Evolutionary conservation across 2,888 invertebrate genomes (phyloP), one percentile per base, ranked within the genome.

Genomic region (Xanthia togata): DNA sequence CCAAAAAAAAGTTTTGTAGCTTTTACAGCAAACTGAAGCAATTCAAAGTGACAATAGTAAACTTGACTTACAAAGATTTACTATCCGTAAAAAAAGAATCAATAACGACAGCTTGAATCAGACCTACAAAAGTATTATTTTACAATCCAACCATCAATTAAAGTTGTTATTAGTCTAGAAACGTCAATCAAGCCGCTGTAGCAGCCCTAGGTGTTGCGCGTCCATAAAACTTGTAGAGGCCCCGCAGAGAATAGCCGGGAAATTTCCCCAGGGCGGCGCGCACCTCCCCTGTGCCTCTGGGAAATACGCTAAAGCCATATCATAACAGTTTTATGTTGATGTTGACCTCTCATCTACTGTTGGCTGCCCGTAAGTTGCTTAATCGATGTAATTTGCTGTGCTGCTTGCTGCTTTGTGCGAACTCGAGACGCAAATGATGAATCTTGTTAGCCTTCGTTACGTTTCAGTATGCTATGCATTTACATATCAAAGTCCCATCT

Each of bases 281-380:
- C 93, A 91, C 93, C 93, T 92, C 91, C 91, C 91, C 89, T 84
- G 92, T 90, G 93, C 94, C 94, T 89, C 90, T 93, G 96, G 96
- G 96, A 96, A 96, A 96, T 96, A 95, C 96, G 94, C 94, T 94
- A 93, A 95, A 95, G 96, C 94, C 96, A 96, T 96, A 96, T 96
- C 95, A 96, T 96, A 96, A 96, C 96, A 96, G 95, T 95, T 96
- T 96, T 96, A 96, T 96, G 96, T 95, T 95, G 95, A 95, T 96
- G 94, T 93, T 95, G 96, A 96, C 95, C 96, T 95, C 95, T 93
- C 93, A 91, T 92, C 91, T 90, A 87, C 85, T 74, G 77, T 75
- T 84, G 86, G 81, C 83, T 91, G 91, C 90, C 88, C 89, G 87
- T 68, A 35, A 89, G 84, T 86, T 89, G 83, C 82, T 88, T 93